These are phyloP conservation scores for Ploceus nigricollis DNA, from an alignment of 2,113 vertebrate species.

Conservation along the genomic window DNA sequence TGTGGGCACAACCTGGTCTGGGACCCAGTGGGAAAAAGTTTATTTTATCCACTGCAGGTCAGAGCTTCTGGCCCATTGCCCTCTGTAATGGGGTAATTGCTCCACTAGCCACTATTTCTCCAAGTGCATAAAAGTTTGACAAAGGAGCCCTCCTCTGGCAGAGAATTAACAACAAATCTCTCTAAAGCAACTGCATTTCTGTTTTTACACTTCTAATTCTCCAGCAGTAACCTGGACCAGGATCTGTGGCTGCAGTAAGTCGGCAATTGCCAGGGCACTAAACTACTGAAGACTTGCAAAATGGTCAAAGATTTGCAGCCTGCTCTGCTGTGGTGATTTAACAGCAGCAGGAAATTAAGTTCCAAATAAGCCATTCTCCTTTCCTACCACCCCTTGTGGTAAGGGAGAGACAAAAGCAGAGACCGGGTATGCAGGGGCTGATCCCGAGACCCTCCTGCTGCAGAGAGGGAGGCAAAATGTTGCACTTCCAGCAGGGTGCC, in stretches of 20 bases:
- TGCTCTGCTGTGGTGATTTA: background rate
- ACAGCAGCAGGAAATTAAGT: background rate
- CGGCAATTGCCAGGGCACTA: background rate
- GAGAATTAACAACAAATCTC: background rate
- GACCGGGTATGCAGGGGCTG: fast-evolving
- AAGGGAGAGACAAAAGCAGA: background rate
- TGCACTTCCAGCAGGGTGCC: background rate
- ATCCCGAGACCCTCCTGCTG: background rate
- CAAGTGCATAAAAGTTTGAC: background rate
- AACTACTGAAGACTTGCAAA: background rate
- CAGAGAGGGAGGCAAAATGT: background rate
- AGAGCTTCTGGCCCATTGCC: background rate
- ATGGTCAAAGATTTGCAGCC: background rate
- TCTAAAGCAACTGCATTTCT: background rate
- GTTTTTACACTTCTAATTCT: background rate
- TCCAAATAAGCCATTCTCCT: background rate
- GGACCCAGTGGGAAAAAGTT: background rate
- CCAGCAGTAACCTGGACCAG: background rate
- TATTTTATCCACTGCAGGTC: background rate
- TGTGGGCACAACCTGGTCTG: background rate
- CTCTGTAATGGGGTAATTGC: background rate
- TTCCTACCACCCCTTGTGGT: background rate
- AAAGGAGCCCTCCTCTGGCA: conserved; percentile 5
- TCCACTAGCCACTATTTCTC: background rate
- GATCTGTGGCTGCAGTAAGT: background rate